A percentile compares a stretch with the other conserved stretches of the same genome.
Conservation (phyloP, 2,113 vertebrate species). For the Muntiacus muntjak region DNA sequence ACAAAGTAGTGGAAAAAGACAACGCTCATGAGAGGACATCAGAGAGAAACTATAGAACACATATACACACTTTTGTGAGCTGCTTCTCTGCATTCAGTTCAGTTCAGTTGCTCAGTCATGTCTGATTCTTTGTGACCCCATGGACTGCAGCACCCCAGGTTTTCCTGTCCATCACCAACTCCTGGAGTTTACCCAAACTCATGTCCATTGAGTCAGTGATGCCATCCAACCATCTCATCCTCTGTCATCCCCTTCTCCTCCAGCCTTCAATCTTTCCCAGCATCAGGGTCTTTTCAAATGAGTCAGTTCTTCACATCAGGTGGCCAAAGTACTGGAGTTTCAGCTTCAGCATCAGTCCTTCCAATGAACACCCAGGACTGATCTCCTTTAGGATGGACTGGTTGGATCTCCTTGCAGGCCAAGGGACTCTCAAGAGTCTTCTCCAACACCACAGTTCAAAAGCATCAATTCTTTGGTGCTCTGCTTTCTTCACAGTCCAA, state of each 20-base stretch:
- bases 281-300: not conserved
- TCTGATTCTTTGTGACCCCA: not conserved
- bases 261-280: not conserved
- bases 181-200: not conserved
- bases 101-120: not conserved
- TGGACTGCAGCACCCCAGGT: accelerated
- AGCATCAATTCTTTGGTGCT: not conserved
- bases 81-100: not conserved
- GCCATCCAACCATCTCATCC: not conserved
- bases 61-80: not conserved
- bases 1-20: not conserved
- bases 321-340: not conserved
- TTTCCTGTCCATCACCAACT: not conserved
- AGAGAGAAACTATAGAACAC: not conserved
- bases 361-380: not conserved
- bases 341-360: not conserved
- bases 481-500: not conserved
- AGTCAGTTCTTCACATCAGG: not conserved
- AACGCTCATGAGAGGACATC: not conserved
- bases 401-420: not conserved
- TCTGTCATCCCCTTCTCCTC: not conserved
- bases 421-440: not conserved
- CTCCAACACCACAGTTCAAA: not conserved
- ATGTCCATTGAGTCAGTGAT: not conserved
- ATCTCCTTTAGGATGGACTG: not conserved